phyloP scores from a whole-genome alignment of 2,113 vertebrate species.

The Synodontis membranacea region DNA sequence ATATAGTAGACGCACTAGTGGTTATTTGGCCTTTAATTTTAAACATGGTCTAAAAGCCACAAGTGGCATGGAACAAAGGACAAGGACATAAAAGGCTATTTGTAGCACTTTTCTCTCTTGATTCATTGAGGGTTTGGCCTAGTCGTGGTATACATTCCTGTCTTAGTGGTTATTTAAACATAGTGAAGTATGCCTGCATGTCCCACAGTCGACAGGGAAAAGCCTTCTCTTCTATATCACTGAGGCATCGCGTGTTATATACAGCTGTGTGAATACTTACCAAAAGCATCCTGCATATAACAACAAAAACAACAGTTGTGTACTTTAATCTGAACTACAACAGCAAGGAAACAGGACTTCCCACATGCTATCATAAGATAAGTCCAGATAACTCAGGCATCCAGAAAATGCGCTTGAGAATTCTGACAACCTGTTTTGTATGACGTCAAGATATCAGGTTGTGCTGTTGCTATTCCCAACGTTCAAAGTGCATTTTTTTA shows the following conservation, averaged over 20 bases:
- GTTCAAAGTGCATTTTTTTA: background rate
- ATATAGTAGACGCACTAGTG: slow-evolving; percentile 32
- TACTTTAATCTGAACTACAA: slow-evolving; percentile 8
- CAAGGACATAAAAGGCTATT: slow-evolving; percentile 56
- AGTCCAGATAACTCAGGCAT: slow-evolving; percentile 9
- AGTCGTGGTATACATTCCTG: slow-evolving; percentile 61
- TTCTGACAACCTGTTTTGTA: background rate
- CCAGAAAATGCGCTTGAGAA: slow-evolving; percentile 20
- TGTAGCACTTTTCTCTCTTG: slow-evolving; percentile 60
- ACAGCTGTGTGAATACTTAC: background rate
- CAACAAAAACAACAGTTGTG: background rate
- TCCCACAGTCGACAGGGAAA: slow-evolving; percentile 1
- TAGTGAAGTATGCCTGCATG: slow-evolving; percentile 53
- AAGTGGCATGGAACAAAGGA: slow-evolving; percentile 47
- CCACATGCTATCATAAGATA: background rate
- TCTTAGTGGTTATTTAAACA: slow-evolving; percentile 60
- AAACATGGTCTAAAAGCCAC: slow-evolving; percentile 64
- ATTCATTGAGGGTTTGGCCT: slow-evolving; percentile 53
- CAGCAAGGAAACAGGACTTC: background rate
- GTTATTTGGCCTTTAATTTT: slow-evolving; percentile 42
- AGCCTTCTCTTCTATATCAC: background rate
- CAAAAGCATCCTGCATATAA: background rate
- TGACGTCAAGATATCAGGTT: background rate
- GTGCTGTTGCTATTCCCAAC: background rate
- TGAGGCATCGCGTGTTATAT: background rate